A percentile compares a stretch with the other conserved stretches of the same genome.
Evolutionary conservation across 2,113 vertebrate genomes (phyloP).

Genomic region (Otolemur garnettii): DNA sequence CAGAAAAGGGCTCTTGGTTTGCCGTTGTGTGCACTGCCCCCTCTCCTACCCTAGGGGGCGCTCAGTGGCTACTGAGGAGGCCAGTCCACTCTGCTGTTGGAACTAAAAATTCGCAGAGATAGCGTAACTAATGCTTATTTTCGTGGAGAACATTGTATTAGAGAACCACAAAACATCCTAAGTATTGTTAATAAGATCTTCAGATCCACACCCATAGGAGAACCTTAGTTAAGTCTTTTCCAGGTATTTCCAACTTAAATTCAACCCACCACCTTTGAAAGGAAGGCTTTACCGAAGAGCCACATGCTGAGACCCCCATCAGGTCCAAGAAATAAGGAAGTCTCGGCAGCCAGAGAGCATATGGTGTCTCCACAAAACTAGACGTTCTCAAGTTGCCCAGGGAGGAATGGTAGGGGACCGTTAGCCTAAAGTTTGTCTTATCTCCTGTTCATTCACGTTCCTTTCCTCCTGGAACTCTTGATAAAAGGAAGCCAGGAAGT

Average conservation of each 20-base stretch:
- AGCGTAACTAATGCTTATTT: constrained; percentile 7
- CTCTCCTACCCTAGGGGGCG: not conserved
- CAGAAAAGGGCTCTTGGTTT: not conserved
- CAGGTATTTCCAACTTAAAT: constrained; percentile 38
- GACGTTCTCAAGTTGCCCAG: not conserved
- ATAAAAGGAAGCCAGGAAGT: constrained; percentile 66
- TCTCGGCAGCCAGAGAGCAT: constrained; percentile 26
- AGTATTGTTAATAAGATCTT: not conserved
- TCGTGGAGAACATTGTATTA: constrained; percentile 18
- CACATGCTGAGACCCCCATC: not conserved
- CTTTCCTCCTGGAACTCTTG: constrained; percentile 64
- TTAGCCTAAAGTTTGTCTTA: constrained; percentile 26
- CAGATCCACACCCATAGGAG: not conserved
- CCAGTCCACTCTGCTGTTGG: not conserved
- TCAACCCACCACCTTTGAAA: constrained; percentile 69
- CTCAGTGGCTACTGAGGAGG: not conserved
- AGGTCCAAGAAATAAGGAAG: not conserved
- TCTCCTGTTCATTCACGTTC: constrained; percentile 57
- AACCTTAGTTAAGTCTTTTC: not conserved
- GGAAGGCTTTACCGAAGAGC: not conserved
- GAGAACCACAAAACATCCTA: not conserved
- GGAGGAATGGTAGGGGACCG: constrained; percentile 6
- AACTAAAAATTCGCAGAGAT: not conserved
- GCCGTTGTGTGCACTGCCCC: not conserved
- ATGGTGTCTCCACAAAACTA: not conserved